phyloP scores from a whole-genome alignment of 2,113 vertebrate genomes.

The Thunnus thynnus region DNA sequence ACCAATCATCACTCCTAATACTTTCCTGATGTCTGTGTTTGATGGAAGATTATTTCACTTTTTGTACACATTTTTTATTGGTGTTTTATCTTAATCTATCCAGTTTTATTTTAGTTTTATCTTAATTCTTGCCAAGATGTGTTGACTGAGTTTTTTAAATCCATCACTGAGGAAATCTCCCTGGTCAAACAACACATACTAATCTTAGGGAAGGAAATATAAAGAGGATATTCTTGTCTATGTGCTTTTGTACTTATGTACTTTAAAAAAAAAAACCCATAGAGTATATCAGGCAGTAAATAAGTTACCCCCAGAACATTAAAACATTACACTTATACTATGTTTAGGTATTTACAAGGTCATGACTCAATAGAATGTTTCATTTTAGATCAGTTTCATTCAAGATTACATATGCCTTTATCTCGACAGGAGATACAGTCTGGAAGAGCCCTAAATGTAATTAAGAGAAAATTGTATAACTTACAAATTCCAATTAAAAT shows the following conservation, averaged over 20 bases:
- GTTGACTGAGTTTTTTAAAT: background rate
- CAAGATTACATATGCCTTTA: too few relatives aligned
- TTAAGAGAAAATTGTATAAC: too few relatives aligned
- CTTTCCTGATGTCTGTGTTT: slow-evolving; percentile 17
- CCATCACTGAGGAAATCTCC: too few relatives aligned
- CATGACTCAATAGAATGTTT: too few relatives aligned
- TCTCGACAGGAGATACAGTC: too few relatives aligned
- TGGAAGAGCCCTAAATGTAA: too few relatives aligned
- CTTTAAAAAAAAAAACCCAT: background rate
- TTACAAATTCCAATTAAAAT: too few relatives aligned
- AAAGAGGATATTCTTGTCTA: background rate
- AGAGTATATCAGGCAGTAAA: background rate
- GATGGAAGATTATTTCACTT: background rate
- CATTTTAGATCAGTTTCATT: too few relatives aligned
- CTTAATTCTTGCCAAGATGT: background rate
- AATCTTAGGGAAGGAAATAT: slow-evolving; percentile 2
- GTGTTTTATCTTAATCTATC: background rate
- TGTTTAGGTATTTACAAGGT: too few relatives aligned
- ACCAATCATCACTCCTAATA: slow-evolving; percentile 23
- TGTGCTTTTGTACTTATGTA: too few relatives aligned
- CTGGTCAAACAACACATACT: background rate
- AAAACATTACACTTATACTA: background rate
- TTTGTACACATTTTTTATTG: background rate
- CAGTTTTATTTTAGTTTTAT: background rate
- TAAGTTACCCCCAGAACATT: background rate